Percentiles rank a stretch among this genome's conserved stretches.
phyloP scores from a whole-genome alignment of 92 coral and sea anemone species.

The Nematostella vectensis region DNA sequence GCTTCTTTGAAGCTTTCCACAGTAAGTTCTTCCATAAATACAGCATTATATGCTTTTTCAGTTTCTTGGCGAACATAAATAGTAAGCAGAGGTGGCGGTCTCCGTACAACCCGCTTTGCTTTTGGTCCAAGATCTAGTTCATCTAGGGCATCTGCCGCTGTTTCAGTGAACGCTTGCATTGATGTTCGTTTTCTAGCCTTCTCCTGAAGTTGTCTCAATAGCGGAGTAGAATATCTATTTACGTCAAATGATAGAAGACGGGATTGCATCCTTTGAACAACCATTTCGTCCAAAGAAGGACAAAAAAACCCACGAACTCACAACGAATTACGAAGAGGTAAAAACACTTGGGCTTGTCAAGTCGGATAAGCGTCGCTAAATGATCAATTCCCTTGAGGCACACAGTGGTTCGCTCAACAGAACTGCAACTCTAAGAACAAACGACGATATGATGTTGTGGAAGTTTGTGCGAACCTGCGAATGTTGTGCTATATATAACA shows the following conservation, averaged over 20 bases:
- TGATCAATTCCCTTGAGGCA: too few relatives aligned
- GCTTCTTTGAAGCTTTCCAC: slow-evolving; percentile 70
- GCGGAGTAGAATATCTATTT: slow-evolving; percentile 70
- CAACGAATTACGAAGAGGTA: too few relatives aligned
- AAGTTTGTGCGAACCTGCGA: too few relatives aligned
- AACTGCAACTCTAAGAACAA: too few relatives aligned
- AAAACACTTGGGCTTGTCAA: too few relatives aligned
- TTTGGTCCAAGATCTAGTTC: slow-evolving; percentile 69
- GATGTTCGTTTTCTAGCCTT: slow-evolving; percentile 62
- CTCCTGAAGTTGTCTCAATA: slow-evolving; percentile 63
- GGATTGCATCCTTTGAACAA: slow-evolving; percentile 54
- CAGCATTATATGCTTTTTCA: slow-evolving; percentile 82
- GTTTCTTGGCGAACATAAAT: slow-evolving; percentile 73
- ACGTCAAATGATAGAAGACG: slow-evolving; percentile 54
- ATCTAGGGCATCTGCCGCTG: slow-evolving; percentile 70
- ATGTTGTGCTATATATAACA: too few relatives aligned
- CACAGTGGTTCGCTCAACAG: too few relatives aligned
- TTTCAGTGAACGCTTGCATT: slow-evolving; percentile 53
- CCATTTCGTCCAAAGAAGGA: slow-evolving; percentile 40
- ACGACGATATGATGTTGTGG: too few relatives aligned
- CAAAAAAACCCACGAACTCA: slow-evolving; percentile 1
- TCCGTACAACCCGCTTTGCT: slow-evolving; percentile 62
- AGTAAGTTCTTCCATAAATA: slow-evolving; percentile 66
- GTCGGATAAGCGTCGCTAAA: too few relatives aligned
- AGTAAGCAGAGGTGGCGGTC: slow-evolving; percentile 79